Evolutionary conservation across 1,140 invertebrate genomes (phyloP).

Genomic region (Drosophila grimshawi): DNA sequence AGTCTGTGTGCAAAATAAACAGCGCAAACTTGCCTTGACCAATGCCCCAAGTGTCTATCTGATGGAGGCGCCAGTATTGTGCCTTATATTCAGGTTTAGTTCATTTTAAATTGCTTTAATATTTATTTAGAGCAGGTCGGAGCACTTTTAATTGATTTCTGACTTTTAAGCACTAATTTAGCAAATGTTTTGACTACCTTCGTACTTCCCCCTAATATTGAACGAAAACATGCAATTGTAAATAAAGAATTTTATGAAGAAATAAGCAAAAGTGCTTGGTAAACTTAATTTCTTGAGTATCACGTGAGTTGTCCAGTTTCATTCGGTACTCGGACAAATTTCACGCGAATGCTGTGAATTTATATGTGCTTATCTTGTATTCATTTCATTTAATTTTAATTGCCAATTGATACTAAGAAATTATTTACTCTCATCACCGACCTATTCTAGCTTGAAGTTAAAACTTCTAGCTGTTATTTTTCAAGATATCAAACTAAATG

Average conservation of each 20-base stretch:
- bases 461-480: too few relatives aligned
- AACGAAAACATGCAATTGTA: background rate
- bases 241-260: background rate
- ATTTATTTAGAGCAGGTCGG: background rate
- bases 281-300: too few relatives aligned
- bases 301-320: too few relatives aligned
- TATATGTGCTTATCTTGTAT: too few relatives aligned
- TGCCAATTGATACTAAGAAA: too few relatives aligned
- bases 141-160: slow-evolving; percentile 10
- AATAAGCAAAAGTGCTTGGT: background rate
- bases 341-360: too few relatives aligned
- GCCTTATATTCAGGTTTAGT: slow-evolving; percentile 12
- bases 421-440: too few relatives aligned
- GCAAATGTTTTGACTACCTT: slow-evolving; percentile 61
- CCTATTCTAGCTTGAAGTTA: too few relatives aligned
- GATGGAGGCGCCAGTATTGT: background rate
- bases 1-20: slow-evolving; percentile 52
- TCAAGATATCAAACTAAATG: too few relatives aligned
- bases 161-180: background rate
- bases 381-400: too few relatives aligned
- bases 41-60: slow-evolving; percentile 7
- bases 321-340: too few relatives aligned
- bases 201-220: slow-evolving; percentile 1
- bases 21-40: slow-evolving; percentile 43
- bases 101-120: slow-evolving; percentile 43